These are phyloP conservation scores for Macquaria australasica DNA, from an alignment of 2,113 vertebrate genomes.

Conservation along the genomic window DNA sequence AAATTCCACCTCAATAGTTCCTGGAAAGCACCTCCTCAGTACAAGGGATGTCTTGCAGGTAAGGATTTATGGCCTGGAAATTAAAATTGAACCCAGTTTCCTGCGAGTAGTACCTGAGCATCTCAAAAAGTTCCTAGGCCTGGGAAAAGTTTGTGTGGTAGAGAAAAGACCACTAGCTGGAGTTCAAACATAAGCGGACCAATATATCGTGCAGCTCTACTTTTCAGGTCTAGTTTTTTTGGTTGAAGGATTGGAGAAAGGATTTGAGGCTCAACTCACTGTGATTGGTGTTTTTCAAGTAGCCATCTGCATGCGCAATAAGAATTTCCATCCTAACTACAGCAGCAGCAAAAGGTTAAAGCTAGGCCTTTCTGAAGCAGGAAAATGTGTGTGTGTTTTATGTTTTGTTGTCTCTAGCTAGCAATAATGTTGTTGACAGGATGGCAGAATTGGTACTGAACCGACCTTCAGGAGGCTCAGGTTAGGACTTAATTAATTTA, in stretches of 20 bases:
- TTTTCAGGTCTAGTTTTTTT: not conserved
- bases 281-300: constrained; percentile 31
- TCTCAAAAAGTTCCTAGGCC: not conserved
- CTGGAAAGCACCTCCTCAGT: not conserved
- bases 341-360: constrained; percentile 26
- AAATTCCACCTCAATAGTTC: not conserved
- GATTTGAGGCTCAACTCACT: constrained; percentile 28
- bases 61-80: not conserved
- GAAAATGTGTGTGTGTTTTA: constrained; percentile 1
- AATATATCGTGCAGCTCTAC: constrained; percentile 8
- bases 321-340: constrained; percentile 26
- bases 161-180: not conserved
- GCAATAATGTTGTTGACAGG: constrained; percentile 63
- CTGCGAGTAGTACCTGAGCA: not conserved
- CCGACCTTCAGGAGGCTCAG: not conserved
- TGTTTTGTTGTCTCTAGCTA: constrained; percentile 44
- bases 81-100: not conserved
- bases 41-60: not conserved
- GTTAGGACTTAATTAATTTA: constrained; percentile 14
- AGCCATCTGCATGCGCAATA: constrained; percentile 28
- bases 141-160: not conserved
- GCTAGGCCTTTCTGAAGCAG: constrained; percentile 13
- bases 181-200: not conserved
- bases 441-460: not conserved
- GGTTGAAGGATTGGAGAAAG: not conserved